Evolutionary conservation across 2,113 vertebrate species (phyloP), one percentile per base, ranked within the genome.

Genomic region (Scomber japonicus): DNA sequence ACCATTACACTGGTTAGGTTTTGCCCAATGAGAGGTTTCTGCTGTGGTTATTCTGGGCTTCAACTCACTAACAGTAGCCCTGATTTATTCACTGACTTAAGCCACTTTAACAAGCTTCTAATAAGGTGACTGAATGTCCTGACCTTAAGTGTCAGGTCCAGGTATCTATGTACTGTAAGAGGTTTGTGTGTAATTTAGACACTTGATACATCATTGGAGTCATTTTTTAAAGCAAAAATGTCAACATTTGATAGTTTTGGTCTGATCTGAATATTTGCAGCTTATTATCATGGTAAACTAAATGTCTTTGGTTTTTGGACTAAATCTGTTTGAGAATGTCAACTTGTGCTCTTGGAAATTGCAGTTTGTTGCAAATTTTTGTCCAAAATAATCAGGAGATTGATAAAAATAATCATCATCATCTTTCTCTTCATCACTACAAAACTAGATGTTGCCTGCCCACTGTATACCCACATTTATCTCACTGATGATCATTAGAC

Each of bases 71-170:
- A 75, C 75, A 78, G 76, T 56, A 40, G 35, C n/a, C 44, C 21
- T 57, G 31, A 83, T 69, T 81, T 83, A 31, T 0, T 83, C 64
- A 53, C 45, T 10, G 59, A 65, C 49, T 62, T 62, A 66, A 74
- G 27, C 61, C 53, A 73, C 65, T 17, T 80, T 65, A 75, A 72
- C 1, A 80, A 60, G 19, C 16, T 53, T 60, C 14, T 0, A 0
- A 56, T 61, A 77, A 61, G 56, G 76, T 74, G 4, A 16, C 59
- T 57, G 64, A 62, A 56, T 79, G 46, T 56, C 57, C 63, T 51
- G 53, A 62, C 68, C 78, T 71, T n/a, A 60, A 4, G 40, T 24
- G 48, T 69, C 57, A 3, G 0, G 40, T 35, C 11, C 53, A 11
- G 24, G 65, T 61, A 7, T 82, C 54, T n/a, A 7, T 57, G 10